Conservation (phyloP, 1,140 invertebrate genomes). For the Drosophila nigromelanica region DNA sequence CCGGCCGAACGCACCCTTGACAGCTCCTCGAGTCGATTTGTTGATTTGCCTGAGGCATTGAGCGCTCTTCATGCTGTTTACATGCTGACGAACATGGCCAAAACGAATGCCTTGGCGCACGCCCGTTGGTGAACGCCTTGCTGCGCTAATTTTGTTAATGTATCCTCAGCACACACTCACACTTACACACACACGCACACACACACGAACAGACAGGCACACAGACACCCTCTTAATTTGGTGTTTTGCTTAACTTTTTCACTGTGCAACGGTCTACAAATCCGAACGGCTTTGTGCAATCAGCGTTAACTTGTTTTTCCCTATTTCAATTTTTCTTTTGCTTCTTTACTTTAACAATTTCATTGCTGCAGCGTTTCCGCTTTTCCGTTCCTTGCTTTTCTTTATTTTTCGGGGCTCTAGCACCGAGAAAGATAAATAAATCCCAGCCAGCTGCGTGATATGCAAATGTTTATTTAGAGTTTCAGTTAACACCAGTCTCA, state of each 20-base stretch:
- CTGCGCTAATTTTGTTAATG: slow-evolving; percentile 81
- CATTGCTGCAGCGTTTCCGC: slow-evolving; percentile 16
- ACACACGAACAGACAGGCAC: slow-evolving; percentile 19
- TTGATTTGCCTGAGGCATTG: slow-evolving; percentile 64
- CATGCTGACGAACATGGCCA: slow-evolving; percentile 37
- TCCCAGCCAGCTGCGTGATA: slow-evolving; percentile 53
- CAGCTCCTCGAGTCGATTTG: slow-evolving; percentile 28
- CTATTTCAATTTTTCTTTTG: slow-evolving; percentile 62
- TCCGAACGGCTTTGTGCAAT: slow-evolving; percentile 75
- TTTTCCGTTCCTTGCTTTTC: not conserved
- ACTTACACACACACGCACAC: slow-evolving; percentile 42
- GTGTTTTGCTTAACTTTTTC: slow-evolving; percentile 77
- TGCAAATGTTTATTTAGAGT: slow-evolving; percentile 78
- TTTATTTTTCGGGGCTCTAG: slow-evolving; percentile 5
- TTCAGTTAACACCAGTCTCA: slow-evolving; percentile 31
- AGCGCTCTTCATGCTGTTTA: slow-evolving; percentile 30
- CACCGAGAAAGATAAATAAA: slow-evolving; percentile 44
- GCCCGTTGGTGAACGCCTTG: slow-evolving; percentile 55
- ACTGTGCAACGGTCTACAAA: slow-evolving; percentile 76
- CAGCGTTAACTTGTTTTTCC: slow-evolving; percentile 80
- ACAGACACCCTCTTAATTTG: slow-evolving; percentile 62
- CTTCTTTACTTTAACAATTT: slow-evolving; percentile 12
- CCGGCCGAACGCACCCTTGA: slow-evolving; percentile 6
- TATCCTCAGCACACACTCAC: slow-evolving; percentile 65
- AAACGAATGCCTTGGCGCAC: slow-evolving; percentile 27